Evolutionary conservation across 2,888 invertebrate species (phyloP).

Genomic region (Bombylius major): DNA sequence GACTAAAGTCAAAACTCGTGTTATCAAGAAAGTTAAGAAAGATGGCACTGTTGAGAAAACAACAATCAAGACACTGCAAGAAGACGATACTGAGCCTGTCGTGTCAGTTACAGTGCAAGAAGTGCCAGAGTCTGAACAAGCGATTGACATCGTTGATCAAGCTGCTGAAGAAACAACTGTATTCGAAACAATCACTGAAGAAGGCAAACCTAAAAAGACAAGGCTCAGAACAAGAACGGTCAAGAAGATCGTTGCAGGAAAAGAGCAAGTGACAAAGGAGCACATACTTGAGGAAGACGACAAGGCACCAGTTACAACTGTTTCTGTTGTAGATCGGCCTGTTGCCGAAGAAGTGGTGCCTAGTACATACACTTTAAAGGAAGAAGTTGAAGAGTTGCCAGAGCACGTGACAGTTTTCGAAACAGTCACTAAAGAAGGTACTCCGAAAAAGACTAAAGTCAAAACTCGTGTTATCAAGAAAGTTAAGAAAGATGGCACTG

Average conservation of each 20-base stretch:
- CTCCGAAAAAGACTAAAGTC: conserved; percentile 28
- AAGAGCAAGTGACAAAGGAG: conserved; percentile 32
- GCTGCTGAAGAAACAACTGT: conserved; percentile 31
- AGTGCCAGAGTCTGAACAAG: neutral
- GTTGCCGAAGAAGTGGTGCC: neutral
- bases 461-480: conserved; percentile 17
- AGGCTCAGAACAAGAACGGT: conserved; percentile 26
- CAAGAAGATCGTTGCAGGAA: conserved; percentile 28
- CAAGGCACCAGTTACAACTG: conserved; percentile 26
- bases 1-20: conserved; percentile 19
- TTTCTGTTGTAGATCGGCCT: conserved; percentile 15
- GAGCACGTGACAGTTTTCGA: conserved; percentile 20
- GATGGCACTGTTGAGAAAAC: neutral
- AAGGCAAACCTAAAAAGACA: conserved; percentile 20
- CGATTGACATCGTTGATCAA: conserved; percentile 20
- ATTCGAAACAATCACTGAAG: conserved; percentile 24
- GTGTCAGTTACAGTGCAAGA: conserved; percentile 22
- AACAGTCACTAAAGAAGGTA: conserved; percentile 18
- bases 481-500: conserved; percentile 19
- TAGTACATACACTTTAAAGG: no score
- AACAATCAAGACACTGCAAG: conserved; percentile 16
- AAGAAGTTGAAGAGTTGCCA: conserved; percentile 21
- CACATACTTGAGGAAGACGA: conserved; percentile 32
- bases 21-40: conserved; percentile 33
- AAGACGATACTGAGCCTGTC: conserved; percentile 18